Evolutionary conservation across 2,888 invertebrate species (phyloP).

Genomic region (Petrolisthes cinctipes): DNA sequence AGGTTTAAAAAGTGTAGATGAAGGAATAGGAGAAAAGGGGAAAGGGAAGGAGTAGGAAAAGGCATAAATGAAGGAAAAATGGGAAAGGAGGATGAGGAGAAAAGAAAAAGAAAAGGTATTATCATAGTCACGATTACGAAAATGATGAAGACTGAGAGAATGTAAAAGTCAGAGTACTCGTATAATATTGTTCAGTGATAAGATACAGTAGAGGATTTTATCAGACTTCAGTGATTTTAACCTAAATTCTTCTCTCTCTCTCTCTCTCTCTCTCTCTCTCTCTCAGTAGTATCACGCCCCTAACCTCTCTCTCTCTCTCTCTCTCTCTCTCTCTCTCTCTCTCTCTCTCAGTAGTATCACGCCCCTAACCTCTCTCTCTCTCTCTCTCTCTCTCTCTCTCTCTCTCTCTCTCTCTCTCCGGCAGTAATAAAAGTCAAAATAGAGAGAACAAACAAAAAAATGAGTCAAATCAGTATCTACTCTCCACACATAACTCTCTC

Average conservation of each 20-base stretch:
- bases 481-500: not conserved
- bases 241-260: not conserved
- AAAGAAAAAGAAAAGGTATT: not conserved
- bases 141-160: not conserved
- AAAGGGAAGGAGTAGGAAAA: not conserved
- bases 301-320: not conserved
- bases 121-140: not conserved
- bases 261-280: not conserved
- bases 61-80: not conserved
- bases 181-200: no score
- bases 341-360: not conserved
- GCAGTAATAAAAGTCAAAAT: no score
- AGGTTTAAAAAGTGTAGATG: not conserved
- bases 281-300: not conserved
- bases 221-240: not conserved
- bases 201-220: not conserved
- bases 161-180: not conserved
- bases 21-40: not conserved
- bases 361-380: not conserved
- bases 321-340: not conserved
- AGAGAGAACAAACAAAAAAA: no score
- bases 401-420: not conserved
- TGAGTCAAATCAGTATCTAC: not conserved
- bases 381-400: not conserved
- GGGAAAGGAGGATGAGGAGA: not conserved